phyloP scores from a whole-genome alignment of 2,113 vertebrate species.

The Plotosus lineatus region DNA sequence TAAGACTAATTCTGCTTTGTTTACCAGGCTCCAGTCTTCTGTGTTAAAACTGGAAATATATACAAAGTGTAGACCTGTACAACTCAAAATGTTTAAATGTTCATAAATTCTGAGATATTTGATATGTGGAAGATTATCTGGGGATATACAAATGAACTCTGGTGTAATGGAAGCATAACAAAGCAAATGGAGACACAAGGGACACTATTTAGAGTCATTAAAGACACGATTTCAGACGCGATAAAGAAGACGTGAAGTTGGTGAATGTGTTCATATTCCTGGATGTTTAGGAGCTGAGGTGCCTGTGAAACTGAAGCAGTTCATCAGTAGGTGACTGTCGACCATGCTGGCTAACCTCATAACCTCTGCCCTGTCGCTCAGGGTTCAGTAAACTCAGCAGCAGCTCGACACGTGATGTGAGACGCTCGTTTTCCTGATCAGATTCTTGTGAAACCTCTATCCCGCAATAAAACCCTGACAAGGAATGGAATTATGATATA shows the following conservation, averaged over 20 bases:
- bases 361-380: constrained; percentile 42
- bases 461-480: constrained; percentile 42
- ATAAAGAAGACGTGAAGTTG: constrained; percentile 47
- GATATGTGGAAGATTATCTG: constrained; percentile 10
- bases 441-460: constrained; percentile 25
- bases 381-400: constrained; percentile 48
- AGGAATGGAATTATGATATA: constrained; percentile 32
- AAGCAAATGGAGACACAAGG: constrained; percentile 53
- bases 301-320: constrained; percentile 41
- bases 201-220: constrained; percentile 65
- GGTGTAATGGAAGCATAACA: neutral
- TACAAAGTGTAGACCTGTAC: constrained; percentile 46
- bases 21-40: neutral
- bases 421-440: constrained; percentile 21
- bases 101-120: constrained; percentile 60
- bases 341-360: constrained; percentile 43
- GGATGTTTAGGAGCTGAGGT: constrained; percentile 41
- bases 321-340: constrained; percentile 49
- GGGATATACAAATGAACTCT: constrained; percentile 47
- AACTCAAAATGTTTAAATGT: constrained; percentile 52
- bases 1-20: neutral
- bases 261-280: constrained; percentile 57
- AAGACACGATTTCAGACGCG: constrained; percentile 39
- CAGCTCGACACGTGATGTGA: constrained; percentile 47
- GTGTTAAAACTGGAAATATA: constrained; percentile 27